These are phyloP conservation scores for Tridacna crocea DNA, from an alignment of 2,888 invertebrate genomes.

Conservation along the genomic window DNA sequence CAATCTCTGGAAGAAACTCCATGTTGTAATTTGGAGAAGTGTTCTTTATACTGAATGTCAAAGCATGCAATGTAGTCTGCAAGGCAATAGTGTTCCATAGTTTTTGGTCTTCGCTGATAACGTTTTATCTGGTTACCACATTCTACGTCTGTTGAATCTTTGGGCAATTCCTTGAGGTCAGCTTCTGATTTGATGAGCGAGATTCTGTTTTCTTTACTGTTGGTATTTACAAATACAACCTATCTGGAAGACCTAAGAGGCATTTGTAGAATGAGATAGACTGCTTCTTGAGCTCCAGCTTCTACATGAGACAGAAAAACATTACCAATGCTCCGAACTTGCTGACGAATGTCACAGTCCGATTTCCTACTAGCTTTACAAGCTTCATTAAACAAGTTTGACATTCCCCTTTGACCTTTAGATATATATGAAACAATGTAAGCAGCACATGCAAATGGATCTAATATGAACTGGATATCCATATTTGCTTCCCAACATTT, in stretches of 20 bases:
- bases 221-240: slow-evolving; percentile 50
- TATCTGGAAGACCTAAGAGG: slow-evolving; percentile 35
- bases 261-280: slow-evolving; percentile 56
- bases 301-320: slow-evolving; percentile 56
- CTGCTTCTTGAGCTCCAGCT: slow-evolving; percentile 61
- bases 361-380: slow-evolving; percentile 33
- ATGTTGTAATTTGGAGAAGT: not conserved
- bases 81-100: not conserved
- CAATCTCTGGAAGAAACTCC: not conserved
- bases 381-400: slow-evolving; percentile 49
- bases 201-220: not conserved
- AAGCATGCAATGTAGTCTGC: slow-evolving; percentile 6
- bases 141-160: slow-evolving; percentile 4
- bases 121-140: not conserved
- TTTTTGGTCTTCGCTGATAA: slow-evolving; percentile 7
- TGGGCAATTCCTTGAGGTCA: not conserved
- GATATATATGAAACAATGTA: slow-evolving; percentile 61
- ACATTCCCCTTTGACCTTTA: slow-evolving; percentile 59
- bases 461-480: slow-evolving; percentile 58
- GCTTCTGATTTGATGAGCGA: not conserved
- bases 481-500: slow-evolving; percentile 61
- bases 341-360: slow-evolving; percentile 40
- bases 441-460: slow-evolving; percentile 54
- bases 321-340: slow-evolving; percentile 59
- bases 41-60: not conserved